phyloP scores from a whole-genome alignment of 2,113 vertebrate genomes.

The Ceyx margarethae region DNA sequence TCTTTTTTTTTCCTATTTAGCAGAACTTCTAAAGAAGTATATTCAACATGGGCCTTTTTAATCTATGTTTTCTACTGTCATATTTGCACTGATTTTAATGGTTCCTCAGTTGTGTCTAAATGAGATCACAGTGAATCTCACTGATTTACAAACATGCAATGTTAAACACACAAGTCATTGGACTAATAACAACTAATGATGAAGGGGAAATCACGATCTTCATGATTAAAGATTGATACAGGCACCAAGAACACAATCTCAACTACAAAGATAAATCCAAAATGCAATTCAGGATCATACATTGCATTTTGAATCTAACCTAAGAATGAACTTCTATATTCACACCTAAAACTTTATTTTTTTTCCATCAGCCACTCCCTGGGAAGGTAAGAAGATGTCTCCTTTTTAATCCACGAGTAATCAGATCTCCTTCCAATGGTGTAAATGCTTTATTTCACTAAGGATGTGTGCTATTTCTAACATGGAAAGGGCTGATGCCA shows the following conservation, averaged over 20 bases:
- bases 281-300: neutral
- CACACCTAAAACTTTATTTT: neutral
- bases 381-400: neutral
- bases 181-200: neutral
- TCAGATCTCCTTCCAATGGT: conserved; percentile 20
- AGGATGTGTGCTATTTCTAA: conserved; percentile 1
- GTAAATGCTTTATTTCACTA: conserved; percentile 30
- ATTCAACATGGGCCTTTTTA: neutral
- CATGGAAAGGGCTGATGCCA: neutral
- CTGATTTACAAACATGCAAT: neutral
- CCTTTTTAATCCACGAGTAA: neutral
- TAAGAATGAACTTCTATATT: conserved; percentile 7
- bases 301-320: neutral
- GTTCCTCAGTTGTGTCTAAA: neutral
- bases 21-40: neutral
- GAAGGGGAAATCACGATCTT: neutral
- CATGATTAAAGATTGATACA: neutral
- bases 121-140: neutral
- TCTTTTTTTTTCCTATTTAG: neutral
- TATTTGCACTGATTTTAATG: neutral
- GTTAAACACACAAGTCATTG: neutral
- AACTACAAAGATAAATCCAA: neutral
- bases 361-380: neutral
- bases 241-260: neutral
- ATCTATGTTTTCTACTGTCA: neutral